Base-by-base conservation (phyloP, 2,797 vertebrate genomes). In the Esox lucius region DNA sequence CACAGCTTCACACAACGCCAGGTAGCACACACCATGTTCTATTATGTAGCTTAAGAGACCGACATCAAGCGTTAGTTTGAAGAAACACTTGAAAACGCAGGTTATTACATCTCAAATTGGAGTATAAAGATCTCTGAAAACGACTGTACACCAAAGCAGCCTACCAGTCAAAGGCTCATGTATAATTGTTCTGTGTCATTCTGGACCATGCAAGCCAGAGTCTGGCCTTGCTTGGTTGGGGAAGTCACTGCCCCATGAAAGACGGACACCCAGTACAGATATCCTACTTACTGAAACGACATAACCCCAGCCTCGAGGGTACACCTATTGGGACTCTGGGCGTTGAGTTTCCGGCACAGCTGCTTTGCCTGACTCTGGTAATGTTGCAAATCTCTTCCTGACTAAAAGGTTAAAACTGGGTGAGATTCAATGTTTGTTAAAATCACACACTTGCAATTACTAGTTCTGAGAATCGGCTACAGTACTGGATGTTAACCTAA, bases 351-450 rank as follows among this genome's bases (percentile, higher is more conserved):
- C 7, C 95, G 93, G 76, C 95, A 97, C n/a, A 98, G 94, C 85
- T 97, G 96, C 80, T 98, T 98, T 49, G 95, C 96, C 75, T 96
- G 96, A 75, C 87, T 97, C 90, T 98, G 97, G 90, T 98, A 97
- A 69, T 94, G 96, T 77, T 96, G 96, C 64, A 98, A 91, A 80
- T 98, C 95, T 78, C 95, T 93, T 24, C 94, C 95, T 71, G 95
- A 96, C 97, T 98, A 87, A 68, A 86, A 24, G 5, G 6, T 2
- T 19, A 56, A 17, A 56, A 6, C 16, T 15, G 16, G 26, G 26
- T 4, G 15, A 28, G 15, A 6, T 16, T 8, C 6, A 31, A 31
- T 13, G 13, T 2, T 22, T 24, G 7, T 61, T 12, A 61, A 59
- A 59, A 24, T 51, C 51, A 53, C 11, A 61, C 22, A 4, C 11